Evolutionary conservation across 2,888 invertebrate species (phyloP).

Genomic region (Scotopteryx bipunctaria): DNA sequence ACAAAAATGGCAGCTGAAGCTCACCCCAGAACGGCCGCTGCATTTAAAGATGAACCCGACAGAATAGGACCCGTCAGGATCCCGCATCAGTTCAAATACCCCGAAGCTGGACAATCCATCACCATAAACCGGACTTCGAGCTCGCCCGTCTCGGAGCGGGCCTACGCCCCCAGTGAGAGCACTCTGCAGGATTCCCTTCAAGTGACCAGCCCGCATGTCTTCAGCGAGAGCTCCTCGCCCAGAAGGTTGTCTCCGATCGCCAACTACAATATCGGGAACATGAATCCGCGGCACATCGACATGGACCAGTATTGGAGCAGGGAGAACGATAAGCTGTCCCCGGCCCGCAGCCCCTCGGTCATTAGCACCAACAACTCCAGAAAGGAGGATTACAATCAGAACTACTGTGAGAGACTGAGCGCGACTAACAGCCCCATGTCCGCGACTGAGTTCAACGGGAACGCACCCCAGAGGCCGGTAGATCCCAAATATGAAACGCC

Average conservation of each 20-base stretch:
- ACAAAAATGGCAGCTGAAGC: slow-evolving; percentile 66
- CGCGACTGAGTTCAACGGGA: slow-evolving; percentile 68
- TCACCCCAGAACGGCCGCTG: slow-evolving; percentile 52
- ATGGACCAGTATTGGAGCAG: slow-evolving; percentile 71
- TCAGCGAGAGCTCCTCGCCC: slow-evolving; percentile 75
- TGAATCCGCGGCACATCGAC: slow-evolving; percentile 78
- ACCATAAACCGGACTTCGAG: slow-evolving; percentile 62
- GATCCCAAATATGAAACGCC: slow-evolving; percentile 76
- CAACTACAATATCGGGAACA: slow-evolving; percentile 79
- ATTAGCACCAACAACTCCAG: slow-evolving; percentile 64
- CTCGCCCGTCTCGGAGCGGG: slow-evolving; percentile 54
- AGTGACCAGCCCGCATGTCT: slow-evolving; percentile 68
- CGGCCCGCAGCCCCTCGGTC: slow-evolving; percentile 60
- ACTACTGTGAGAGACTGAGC: slow-evolving; percentile 70
- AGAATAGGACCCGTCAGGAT: slow-evolving; percentile 65
- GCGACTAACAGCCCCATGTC: slow-evolving; percentile 67
- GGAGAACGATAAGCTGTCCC: slow-evolving; percentile 63
- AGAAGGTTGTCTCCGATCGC: slow-evolving; percentile 72
- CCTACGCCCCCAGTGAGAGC: slow-evolving; percentile 50
- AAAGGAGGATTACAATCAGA: slow-evolving; percentile 74
- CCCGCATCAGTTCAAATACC: slow-evolving; percentile 59
- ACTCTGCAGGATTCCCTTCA: slow-evolving; percentile 66
- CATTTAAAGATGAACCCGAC: slow-evolving; percentile 58
- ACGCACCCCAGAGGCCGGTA: slow-evolving; percentile 56
- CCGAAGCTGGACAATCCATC: slow-evolving; percentile 56